These are phyloP conservation scores for Apotomis betuletana DNA, from an alignment of 2,888 invertebrate species.

Conservation along the genomic window DNA sequence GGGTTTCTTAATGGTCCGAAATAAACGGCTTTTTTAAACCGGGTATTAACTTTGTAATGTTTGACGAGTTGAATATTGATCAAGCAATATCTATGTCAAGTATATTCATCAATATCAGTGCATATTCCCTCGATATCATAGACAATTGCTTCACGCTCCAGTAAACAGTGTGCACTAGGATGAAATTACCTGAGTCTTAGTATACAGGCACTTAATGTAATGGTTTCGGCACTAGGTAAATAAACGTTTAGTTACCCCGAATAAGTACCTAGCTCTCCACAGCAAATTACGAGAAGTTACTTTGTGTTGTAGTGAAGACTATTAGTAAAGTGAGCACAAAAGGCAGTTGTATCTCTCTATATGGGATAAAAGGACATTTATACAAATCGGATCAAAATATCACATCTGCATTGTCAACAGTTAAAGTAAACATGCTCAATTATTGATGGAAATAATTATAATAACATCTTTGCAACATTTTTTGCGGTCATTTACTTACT, in stretches of 20 bases:
- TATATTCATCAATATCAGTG: not conserved
- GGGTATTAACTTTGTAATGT: no score
- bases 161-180: slow-evolving; percentile 1
- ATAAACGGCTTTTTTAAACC: no score
- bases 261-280: not conserved
- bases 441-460: no score
- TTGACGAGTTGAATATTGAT: no score
- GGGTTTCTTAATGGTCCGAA: no score
- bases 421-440: no score
- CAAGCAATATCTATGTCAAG: no score
- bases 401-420: no score
- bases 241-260: not conserved
- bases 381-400: no score
- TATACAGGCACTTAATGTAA: slow-evolving; percentile 16
- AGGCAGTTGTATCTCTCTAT: not conserved
- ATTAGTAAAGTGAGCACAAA: not conserved
- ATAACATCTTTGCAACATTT: no score
- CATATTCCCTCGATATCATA: not conserved
- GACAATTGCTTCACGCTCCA: not conserved
- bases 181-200: slow-evolving; percentile 3
- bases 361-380: no score
- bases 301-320: not conserved
- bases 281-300: not conserved
- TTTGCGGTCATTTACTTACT: no score
- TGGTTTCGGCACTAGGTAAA: not conserved